Percentiles rank a stretch among this genome's conserved stretches.
These are phyloP conservation scores for Panthera tigris DNA, from an alignment of 2,113 vertebrate genomes.

Conservation along the genomic window DNA sequence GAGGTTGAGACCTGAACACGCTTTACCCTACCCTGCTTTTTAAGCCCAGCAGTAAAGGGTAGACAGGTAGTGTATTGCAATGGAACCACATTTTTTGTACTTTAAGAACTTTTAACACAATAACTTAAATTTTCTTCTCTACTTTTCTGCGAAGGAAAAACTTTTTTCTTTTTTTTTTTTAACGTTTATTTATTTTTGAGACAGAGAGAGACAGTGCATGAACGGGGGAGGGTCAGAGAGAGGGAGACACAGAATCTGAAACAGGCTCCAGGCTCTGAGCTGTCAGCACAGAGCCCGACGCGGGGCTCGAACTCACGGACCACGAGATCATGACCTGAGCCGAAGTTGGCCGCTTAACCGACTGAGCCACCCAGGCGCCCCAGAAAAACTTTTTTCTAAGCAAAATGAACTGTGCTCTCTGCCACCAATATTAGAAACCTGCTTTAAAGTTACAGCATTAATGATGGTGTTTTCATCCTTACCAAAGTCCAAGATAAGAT, in stretches of 20 bases:
- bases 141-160: slow-evolving; percentile 31
- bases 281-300: too few relatives aligned
- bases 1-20: not conserved
- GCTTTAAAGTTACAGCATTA: not conserved
- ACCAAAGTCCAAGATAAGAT: not conserved
- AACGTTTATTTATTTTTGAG: too few relatives aligned
- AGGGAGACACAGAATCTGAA: too few relatives aligned
- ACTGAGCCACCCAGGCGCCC: not conserved
- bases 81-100: not conserved
- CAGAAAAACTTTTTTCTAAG: not conserved
- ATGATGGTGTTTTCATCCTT: not conserved
- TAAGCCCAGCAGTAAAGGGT: not conserved
- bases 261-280: too few relatives aligned
- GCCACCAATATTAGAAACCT: slow-evolving; percentile 21
- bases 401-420: slow-evolving; percentile 35
- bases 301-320: too few relatives aligned
- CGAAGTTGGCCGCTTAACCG: not conserved
- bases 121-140: not conserved
- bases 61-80: not conserved
- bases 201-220: not conserved
- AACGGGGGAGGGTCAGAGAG: not conserved
- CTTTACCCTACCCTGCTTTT: not conserved
- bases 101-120: slow-evolving; percentile 26
- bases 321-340: not conserved
- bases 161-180: too few relatives aligned